phyloP scores from a whole-genome alignment of 2,888 invertebrate species.

The Andrena trimmerana region DNA sequence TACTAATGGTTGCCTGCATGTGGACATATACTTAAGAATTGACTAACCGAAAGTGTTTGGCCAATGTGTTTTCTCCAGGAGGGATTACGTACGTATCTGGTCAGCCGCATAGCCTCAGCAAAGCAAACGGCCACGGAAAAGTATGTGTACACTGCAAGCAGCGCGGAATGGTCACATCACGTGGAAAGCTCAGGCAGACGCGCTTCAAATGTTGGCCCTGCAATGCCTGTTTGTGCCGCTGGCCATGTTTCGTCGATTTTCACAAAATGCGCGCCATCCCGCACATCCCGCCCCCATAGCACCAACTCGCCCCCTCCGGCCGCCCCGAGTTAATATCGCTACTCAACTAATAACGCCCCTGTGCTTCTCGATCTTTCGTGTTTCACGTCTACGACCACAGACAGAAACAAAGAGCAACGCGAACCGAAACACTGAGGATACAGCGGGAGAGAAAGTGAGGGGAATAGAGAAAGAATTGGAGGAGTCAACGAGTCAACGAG shows the following conservation, averaged over 20 bases:
- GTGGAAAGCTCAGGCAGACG: conserved; percentile 84
- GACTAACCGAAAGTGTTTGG: conserved; percentile 82
- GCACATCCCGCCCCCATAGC: conserved; percentile 85
- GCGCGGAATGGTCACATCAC: conserved; percentile 84
- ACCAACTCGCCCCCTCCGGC: conserved; percentile 77
- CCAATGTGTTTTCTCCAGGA: conserved; percentile 84
- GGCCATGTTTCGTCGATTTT: conserved; percentile 85
- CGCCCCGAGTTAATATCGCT: conserved; percentile 40
- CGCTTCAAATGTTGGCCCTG: conserved; percentile 85
- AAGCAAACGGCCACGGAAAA: conserved; percentile 85
- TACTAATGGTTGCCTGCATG: conserved; percentile 85
- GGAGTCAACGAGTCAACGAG: conserved; percentile 9
- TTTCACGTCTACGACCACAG: conserved; percentile 13
- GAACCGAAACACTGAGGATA: neutral
- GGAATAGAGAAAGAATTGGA: conserved; percentile 6
- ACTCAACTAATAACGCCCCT: conserved; percentile 51
- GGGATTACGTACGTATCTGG: conserved; percentile 84
- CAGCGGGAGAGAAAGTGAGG: neutral
- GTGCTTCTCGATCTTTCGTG: conserved; percentile 35
- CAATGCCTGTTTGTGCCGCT: conserved; percentile 84
- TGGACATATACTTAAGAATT: conserved; percentile 79
- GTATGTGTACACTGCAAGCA: conserved; percentile 85
- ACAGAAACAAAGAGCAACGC: neutral
- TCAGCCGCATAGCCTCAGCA: conserved; percentile 85
- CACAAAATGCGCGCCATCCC: conserved; percentile 84